Evolutionary conservation across 2,113 vertebrate species (phyloP).

Genomic region (Aptenodytes forsteri): DNA sequence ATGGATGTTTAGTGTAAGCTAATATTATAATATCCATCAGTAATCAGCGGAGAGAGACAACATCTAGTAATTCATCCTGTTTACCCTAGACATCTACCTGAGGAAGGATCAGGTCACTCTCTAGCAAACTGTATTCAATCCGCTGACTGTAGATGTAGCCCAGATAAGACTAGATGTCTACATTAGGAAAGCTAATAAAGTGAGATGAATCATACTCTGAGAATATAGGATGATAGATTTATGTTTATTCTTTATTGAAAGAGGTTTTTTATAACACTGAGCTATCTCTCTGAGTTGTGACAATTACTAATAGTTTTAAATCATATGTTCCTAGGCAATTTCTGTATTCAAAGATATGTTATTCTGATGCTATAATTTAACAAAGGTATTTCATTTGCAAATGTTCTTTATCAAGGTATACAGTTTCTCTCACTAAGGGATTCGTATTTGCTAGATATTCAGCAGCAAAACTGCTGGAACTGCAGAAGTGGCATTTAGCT

Average conservation of each 20-base stretch:
- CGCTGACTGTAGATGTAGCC: background rate
- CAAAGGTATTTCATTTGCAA: constrained; percentile 37
- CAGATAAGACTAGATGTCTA: background rate
- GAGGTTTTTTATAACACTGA: background rate
- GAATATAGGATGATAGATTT: constrained; percentile 18
- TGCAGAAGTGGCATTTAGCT: constrained; percentile 18
- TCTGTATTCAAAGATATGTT: background rate
- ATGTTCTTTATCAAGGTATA: constrained; percentile 38
- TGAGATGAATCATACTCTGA: background rate
- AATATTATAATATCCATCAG: background rate
- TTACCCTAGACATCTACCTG: background rate
- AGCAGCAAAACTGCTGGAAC: constrained; percentile 22
- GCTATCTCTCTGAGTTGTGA: background rate
- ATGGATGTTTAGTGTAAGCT: background rate
- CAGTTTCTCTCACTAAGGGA: constrained; percentile 25
- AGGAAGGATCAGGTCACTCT: constrained; percentile 9
- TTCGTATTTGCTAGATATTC: background rate
- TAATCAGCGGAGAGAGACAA: background rate
- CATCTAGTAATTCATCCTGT: background rate
- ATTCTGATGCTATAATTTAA: constrained; percentile 13
- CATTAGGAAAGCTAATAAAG: background rate
- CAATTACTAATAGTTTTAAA: constrained; percentile 8
- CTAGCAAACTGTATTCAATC: background rate
- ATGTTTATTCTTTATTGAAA: constrained; percentile 24
- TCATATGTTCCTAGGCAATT: background rate